Base-by-base conservation (phyloP, 2,113 vertebrate genomes). In the Neodontobutis hainanensis region DNA sequence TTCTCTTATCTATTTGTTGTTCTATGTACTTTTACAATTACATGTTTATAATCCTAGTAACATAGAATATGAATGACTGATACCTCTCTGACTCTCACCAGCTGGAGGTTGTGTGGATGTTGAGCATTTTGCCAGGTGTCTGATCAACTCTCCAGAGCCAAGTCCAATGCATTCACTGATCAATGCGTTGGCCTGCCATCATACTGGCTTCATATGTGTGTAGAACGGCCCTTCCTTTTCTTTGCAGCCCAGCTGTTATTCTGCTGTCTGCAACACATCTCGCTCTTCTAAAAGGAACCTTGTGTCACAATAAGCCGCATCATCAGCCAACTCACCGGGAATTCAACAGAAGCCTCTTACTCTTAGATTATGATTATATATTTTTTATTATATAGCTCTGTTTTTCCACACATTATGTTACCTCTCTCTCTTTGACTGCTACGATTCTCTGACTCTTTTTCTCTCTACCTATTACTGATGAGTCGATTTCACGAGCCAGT, bases 401-500 rank as follows among this genome's bases (percentile, higher is more conserved):
- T 66, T 70, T 70, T 60, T 74, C 65, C 65, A 56, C 27, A 5
- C 58, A 77, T 79, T 83, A 69, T 75, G 83, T 84, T 73, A 70
- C 67, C 10, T 34, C 51, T 53, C 27, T 52, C 11, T 53, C 51
- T 51, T 46, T 12, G 12, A 11, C 16, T 0, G 7, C 34, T 36
- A 12, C 11, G 4, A 3, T n/a, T 12, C 12, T 6, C 12, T 55
- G 34, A 12, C 52, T 38, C 6, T 7, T 55, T 55, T 34, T 53
- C 51, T 55, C 52, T 55, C 34, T 27, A 58, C 56, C 56, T 58
- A 42, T 58, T 42, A 43, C 56, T 58, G 56, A 58, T 58, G 38
- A 58, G 56, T 58, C 56, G 56, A 58, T 58, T 58, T 58, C 89
- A 89, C 78, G 75, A 91, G 63, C 55, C 89, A 87, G 58, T 89